Base-by-base conservation (phyloP, 2,797 vertebrate genomes). In the Lateolabrax maculatus region DNA sequence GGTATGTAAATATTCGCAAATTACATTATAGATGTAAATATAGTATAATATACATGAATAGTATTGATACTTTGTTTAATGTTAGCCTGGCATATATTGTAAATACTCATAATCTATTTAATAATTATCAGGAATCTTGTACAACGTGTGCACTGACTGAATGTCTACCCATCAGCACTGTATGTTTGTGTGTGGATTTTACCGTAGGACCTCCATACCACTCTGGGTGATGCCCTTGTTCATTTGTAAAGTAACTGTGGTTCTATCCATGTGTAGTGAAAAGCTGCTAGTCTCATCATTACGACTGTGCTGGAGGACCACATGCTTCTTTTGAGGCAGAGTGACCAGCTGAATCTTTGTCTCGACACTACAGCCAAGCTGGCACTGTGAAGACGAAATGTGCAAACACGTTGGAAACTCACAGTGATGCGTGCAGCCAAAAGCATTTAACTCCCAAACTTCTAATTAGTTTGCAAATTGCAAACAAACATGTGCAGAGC, bases 121-220 rank as follows among this genome's bases (percentile, higher is more conserved):
- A 80, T 77, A 78, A 83, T 80, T 62, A 85, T 91, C 83, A 91
- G 87, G 85, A 89, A 86, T 83, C 75, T 81, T 77, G 84, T 87
- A 71, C 71, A 84, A 65, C 73, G 77, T 74, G 86, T 85, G 84
- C 66, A 84, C 66, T 83, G 81, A 80, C 61, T 89, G 80, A 86
- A 81, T 89, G 84, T 85, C 52, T 75, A 2, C 52, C 68, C 56
- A 51, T 77, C 27, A 68, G 34, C 69, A 56, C 78, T 79, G 61
- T 84, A 53, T 79, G 66, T 73, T 64, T 77, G 57, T 71, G 71
- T 67, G 81, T 81, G 70, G 65, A 75, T 78, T 75, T 80, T 39
- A 74, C 68, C 37, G 31, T 65, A 13, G 55, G 46, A 61, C 58
- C 71, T 61, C 49, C 57, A 19, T 51, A 64, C 18, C 57, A 57